These are phyloP conservation scores for Caenorhabditis sulstoni DNA, from an alignment of 2,888 invertebrate genomes.

Conservation along the genomic window DNA sequence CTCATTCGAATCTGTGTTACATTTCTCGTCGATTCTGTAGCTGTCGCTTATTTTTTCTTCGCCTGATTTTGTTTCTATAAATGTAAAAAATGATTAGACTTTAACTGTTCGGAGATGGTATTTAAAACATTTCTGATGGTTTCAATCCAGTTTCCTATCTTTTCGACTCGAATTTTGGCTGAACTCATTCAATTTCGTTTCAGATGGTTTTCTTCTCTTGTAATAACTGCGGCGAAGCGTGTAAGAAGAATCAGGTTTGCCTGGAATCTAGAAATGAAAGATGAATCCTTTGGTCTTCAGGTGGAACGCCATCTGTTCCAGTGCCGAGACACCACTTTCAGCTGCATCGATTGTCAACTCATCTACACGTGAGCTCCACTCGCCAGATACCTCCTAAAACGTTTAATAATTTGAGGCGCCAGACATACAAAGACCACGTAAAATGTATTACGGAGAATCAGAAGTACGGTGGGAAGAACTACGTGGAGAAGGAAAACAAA, in stretches of 20 bases:
- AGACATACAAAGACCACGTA: constrained; percentile 88
- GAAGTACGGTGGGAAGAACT: constrained; percentile 86
- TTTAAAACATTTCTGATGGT: constrained; percentile 1
- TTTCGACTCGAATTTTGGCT: not conserved
- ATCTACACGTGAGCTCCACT: constrained; percentile 85
- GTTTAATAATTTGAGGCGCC: constrained; percentile 85
- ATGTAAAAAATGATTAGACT: not conserved
- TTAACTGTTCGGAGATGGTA: no score
- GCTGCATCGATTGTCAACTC: constrained; percentile 94
- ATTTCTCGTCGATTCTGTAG: constrained; percentile 9
- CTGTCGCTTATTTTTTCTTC: not conserved
- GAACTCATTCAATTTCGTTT: not conserved
- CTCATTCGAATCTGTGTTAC: constrained; percentile 27
- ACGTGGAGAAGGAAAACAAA: constrained; percentile 81
- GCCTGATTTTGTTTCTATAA: not conserved
- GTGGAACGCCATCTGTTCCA: constrained; percentile 81
- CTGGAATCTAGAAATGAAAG: no score
- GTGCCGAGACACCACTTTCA: constrained; percentile 86
- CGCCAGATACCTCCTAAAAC: not conserved
- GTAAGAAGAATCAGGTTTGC: constrained; percentile 88
- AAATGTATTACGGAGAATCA: constrained; percentile 91
- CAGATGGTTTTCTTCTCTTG: constrained; percentile 95
- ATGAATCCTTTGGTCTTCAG: not conserved
- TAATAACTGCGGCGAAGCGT: constrained; percentile 91
- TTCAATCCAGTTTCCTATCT: not conserved